phyloP scores from a whole-genome alignment of 30 jellyfish, hydroid and myxozoan species.

The Aurelia coerulea region DNA sequence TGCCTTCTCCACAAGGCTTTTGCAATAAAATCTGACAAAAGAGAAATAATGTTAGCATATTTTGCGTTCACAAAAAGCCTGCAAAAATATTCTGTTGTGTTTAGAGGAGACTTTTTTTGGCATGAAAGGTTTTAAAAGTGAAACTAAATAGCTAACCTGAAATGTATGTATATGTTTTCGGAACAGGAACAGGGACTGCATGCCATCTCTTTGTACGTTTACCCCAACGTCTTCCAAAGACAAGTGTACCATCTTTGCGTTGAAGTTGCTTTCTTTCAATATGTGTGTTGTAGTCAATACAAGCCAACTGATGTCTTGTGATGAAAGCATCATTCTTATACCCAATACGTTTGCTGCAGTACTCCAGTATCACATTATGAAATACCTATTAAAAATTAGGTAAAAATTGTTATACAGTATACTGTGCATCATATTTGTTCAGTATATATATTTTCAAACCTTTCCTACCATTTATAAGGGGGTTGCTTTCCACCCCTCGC shows the following conservation, averaged over 20 bases:
- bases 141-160: neutral
- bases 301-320: constrained; percentile 14
- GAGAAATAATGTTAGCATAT: too few relatives aligned
- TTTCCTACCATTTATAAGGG: too few relatives aligned
- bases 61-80: too few relatives aligned
- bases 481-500: too few relatives aligned
- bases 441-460: too few relatives aligned
- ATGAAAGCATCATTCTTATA: constrained; percentile 11
- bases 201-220: constrained; percentile 2
- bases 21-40: too few relatives aligned
- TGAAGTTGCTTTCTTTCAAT: neutral
- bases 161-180: neutral
- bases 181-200: neutral
- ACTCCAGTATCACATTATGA: constrained; percentile 10
- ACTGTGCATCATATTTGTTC: too few relatives aligned
- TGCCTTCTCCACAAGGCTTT: neutral
- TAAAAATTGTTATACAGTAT: too few relatives aligned
- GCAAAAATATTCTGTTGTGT: too few relatives aligned
- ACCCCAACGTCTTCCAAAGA: constrained; percentile 8
- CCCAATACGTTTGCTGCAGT: constrained; percentile 24
- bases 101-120: too few relatives aligned
- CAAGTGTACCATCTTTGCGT: constrained; percentile 21
- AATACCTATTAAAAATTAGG: neutral
- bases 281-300: constrained; percentile 8
- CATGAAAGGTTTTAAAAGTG: too few relatives aligned